A percentile compares a stretch with the other conserved stretches of the same genome.
These are phyloP conservation scores for Alligator mississippiensis DNA, from an alignment of 2,113 vertebrate genomes.

Conservation along the genomic window DNA sequence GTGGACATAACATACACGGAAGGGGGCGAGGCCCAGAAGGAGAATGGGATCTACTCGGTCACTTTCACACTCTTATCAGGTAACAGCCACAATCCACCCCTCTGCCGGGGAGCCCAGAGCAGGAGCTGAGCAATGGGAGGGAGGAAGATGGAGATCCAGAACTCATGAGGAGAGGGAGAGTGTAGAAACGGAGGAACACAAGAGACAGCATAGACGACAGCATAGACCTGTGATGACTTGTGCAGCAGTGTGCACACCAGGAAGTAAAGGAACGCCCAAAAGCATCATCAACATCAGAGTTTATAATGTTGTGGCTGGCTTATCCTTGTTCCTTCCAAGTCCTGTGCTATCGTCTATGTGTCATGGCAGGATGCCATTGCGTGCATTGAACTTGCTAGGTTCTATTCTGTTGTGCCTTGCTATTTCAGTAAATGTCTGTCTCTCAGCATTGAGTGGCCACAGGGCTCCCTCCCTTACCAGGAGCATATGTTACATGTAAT, in stretches of 20 bases:
- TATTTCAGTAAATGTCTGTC: neutral
- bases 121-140: neutral
- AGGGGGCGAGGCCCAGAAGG: conserved; percentile 92
- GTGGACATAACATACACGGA: conserved; percentile 99
- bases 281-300: neutral
- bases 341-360: neutral
- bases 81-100: conserved; percentile 64
- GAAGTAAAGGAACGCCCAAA: neutral
- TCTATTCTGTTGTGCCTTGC: neutral
- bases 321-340: no score
- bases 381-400: neutral
- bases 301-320: no score
- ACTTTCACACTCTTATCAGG: conserved; percentile 99
- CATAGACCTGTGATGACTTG: neutral
- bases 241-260: neutral
- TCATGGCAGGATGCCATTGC: neutral
- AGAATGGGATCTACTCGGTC: conserved; percentile 98
- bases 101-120: neutral
- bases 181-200: neutral
- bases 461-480: neutral
- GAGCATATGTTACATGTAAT: neutral
- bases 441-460: neutral
- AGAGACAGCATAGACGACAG: neutral
- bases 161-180: neutral
- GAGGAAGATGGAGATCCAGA: neutral